Conservation (phyloP, 2,797 vertebrate genomes). For the Eleutherodactylus coqui region DNA sequence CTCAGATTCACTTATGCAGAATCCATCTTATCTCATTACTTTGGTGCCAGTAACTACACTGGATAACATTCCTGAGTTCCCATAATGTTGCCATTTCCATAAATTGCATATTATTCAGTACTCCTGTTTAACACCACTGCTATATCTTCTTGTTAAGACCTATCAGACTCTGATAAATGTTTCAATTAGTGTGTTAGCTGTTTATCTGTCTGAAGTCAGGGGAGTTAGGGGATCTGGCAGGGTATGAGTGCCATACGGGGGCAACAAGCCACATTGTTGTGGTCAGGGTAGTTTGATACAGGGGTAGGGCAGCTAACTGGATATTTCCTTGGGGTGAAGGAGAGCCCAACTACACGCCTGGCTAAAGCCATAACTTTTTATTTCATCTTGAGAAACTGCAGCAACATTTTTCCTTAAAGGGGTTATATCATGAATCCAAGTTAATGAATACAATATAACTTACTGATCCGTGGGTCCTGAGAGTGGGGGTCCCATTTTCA, state of each 20-base stretch:
- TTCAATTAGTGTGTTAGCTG: neutral
- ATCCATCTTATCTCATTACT: slow-evolving; percentile 13
- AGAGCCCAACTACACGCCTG: neutral
- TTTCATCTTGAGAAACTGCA: neutral
- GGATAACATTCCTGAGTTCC: neutral
- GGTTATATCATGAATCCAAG: too few relatives aligned
- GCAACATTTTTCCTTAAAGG: neutral
- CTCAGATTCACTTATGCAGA: neutral
- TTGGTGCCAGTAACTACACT: slow-evolving; percentile 25
- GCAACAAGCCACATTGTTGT: neutral
- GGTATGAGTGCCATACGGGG: too few relatives aligned
- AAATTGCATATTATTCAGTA: neutral
- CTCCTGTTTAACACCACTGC: neutral
- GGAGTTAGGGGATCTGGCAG: neutral
- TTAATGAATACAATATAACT: too few relatives aligned
- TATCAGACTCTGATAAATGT: neutral
- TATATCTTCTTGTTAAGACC: neutral
- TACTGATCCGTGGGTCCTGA: too few relatives aligned
- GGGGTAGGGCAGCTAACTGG: neutral
- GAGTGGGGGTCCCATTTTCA: too few relatives aligned
- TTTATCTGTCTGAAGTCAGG: neutral
- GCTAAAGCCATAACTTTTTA: neutral
- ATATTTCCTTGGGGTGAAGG: neutral
- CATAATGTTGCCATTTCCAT: neutral
- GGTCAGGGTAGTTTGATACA: neutral